Evolutionary conservation across 1,140 invertebrate genomes (phyloP), one percentile per base, ranked within the genome.

Genomic region (Drosophila chauvacae): DNA sequence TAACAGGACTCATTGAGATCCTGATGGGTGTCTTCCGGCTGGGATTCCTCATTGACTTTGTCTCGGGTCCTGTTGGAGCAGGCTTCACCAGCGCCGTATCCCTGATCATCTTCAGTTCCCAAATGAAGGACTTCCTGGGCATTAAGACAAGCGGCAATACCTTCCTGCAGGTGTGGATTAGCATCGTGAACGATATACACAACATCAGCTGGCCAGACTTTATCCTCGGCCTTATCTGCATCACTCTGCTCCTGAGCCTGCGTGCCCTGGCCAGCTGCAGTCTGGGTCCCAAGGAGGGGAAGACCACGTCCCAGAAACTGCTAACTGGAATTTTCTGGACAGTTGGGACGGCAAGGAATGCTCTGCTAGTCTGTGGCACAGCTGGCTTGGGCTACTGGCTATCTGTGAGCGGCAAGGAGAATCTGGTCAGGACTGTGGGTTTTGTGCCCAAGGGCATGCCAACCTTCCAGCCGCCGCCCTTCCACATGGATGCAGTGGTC

Each of bases 1-100:
- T 98, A 2, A 94, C 94, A 23, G 98, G 98, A 4, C 77, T 97
- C 33, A 94, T 98, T 4, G 96, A 98, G 90, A 92, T 98, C 14
- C 76, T 97, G 4, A 97, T 98, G 96, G 97, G 97, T 2, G 84
- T 98, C 13, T 95, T 98, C 33, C 97, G 97, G 41, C 93, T 98
- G 59, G 97, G 98, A 50, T 98, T 99, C 92, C 93, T 99, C 16
- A 97, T 98, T 39, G 97, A 98, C 92, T 99, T 98, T 91, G 97
- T 99, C 1, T 98, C 97, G 0, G 96, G 97, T 13, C 97, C 98
- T 0, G 98, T 99, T 1, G 97, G 97, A 16, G 98, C 96, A 3
- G 97, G 97, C 7, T 99, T 98, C 91, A 98, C 97, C 0, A 97
- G 97, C 5, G 98, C 98, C 5, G 98, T 98, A 11, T 97, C 98